A percentile compares a stretch with the other conserved stretches of the same genome.
Conservation (phyloP, 2,888 invertebrate genomes). For the Amphipoea oculea region DNA sequence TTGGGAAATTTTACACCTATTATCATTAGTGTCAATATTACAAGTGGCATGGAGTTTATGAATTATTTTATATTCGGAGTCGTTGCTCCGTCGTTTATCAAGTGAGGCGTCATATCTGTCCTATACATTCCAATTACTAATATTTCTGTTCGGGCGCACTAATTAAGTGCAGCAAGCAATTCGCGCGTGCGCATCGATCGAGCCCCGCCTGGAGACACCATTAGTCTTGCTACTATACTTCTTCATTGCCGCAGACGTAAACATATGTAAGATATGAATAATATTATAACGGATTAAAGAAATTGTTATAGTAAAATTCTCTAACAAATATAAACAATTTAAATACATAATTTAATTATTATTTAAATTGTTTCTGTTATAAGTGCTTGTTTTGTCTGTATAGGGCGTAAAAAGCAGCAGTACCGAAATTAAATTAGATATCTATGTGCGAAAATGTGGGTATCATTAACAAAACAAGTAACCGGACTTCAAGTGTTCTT, state of each 20-base stretch:
- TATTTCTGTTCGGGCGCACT: slow-evolving; percentile 84
- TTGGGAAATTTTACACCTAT: slow-evolving; percentile 61
- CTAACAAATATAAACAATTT: too few species aligned
- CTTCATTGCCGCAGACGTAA: slow-evolving; percentile 67
- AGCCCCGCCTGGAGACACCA: slow-evolving; percentile 84
- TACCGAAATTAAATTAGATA: not conserved
- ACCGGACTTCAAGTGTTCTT: not conserved
- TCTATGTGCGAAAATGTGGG: not conserved
- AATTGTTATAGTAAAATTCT: not conserved
- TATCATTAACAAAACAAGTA: not conserved
- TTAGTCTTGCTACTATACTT: slow-evolving; percentile 82
- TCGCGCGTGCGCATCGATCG: slow-evolving; percentile 85
- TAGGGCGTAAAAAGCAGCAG: not conserved
- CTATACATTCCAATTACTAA: slow-evolving; percentile 86
- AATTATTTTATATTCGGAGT: slow-evolving; percentile 65
- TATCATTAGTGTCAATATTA: slow-evolving; percentile 57
- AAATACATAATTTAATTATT: not conserved
- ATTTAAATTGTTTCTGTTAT: not conserved
- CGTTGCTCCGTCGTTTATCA: slow-evolving; percentile 76
- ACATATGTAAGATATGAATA: slow-evolving; percentile 56
- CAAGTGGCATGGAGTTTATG: slow-evolving; percentile 48
- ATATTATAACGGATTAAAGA: slow-evolving; percentile 24
- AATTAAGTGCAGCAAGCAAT: slow-evolving; percentile 87
- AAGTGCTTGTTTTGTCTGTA: not conserved
- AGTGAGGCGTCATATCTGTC: slow-evolving; percentile 71